phyloP scores from a whole-genome alignment of 2,113 vertebrate species.

The Cavia porcellus region DNA sequence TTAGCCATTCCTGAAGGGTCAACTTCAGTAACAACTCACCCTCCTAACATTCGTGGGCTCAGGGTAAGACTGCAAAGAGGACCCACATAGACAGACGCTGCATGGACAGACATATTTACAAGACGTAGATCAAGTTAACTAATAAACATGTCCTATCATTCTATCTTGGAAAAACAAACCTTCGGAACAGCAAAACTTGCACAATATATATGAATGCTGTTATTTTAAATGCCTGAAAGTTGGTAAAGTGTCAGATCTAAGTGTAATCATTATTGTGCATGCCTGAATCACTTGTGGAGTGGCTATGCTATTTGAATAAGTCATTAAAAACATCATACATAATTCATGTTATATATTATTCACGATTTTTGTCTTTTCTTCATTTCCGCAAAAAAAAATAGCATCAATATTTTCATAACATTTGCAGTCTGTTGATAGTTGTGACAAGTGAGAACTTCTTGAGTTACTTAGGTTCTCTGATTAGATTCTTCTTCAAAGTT shows the following conservation, averaged over 20 bases:
- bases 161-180: neutral
- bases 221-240: neutral
- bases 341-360: neutral
- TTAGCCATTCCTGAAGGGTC: neutral
- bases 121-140: neutral
- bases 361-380: neutral
- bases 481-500: neutral
- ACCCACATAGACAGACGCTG: neutral
- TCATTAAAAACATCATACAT: neutral
- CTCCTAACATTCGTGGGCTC: neutral
- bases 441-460: neutral
- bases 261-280: fast-evolving
- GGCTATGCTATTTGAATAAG: neutral
- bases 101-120: neutral
- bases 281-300: neutral
- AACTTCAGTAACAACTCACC: too few relatives aligned
- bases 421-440: neutral
- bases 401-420: neutral
- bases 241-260: neutral
- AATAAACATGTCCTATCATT: neutral
- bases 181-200: neutral
- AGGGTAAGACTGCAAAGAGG: too few relatives aligned
- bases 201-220: neutral
- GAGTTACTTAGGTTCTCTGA: neutral
- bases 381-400: neutral